Evolutionary conservation across 2,113 vertebrate species (phyloP), one percentile per base, ranked within the genome.

Genomic region (Syngnathoides biaculeatus): DNA sequence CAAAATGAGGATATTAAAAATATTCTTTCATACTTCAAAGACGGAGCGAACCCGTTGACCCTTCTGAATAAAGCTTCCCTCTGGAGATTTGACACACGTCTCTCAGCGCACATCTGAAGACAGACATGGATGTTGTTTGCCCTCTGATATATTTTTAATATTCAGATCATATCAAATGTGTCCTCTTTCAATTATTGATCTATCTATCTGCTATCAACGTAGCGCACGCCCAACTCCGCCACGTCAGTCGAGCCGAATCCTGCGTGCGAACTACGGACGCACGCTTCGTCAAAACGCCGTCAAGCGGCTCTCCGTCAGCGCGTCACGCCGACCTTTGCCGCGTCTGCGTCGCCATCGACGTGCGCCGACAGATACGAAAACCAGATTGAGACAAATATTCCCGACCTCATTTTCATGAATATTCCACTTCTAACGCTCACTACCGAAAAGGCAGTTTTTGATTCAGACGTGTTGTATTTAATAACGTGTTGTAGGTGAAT

Each of bases 61-160:
- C 78, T 79, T 78, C 80, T 77, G 85, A 83, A 87, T 81, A 82
- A 84, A 86, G 79, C 76, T 70, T 80, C 78, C 87, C 89, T 84
- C 85, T 82, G 65, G 84, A 89, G 89, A 86, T 85, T 84, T 88
- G 84, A 89, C 83, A 89, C 82, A 84, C 83, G 82, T 88, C 84
- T 88, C 81, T 86, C 85, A 86, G 80, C 77, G 69, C 72, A 87
- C 77, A 89, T 89, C 88, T 87, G 79, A 90, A 84, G 75, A 78
- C 84, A 85, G 79, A 73, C 73, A 82, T 77, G 81, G 75, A 84
- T 83, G 84, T 84, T 89, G 88, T 84, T 88, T 85, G 86, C 73
- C 81, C 87, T 84, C 86, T 87, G 84, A 91, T 89, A 91, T 89
- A 89, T 88, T 90, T 89, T 89, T 87, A 86, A 89, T 88, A 88